Conservation (phyloP, 2,888 invertebrate genomes). For the Petrophora chlorosata region DNA sequence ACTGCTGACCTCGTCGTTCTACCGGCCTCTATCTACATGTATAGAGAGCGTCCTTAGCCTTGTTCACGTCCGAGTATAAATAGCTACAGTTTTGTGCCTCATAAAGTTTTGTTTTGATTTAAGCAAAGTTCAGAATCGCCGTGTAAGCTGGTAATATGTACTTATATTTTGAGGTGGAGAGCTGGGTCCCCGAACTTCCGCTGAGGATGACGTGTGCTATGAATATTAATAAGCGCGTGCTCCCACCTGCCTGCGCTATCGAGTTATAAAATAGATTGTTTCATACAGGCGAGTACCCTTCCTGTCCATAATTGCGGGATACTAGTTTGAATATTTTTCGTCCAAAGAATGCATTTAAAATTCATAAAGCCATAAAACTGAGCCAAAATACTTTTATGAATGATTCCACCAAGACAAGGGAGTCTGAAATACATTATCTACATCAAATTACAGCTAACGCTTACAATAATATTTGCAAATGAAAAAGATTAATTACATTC, state of each 20-base stretch:
- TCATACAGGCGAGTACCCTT: conserved; percentile 40
- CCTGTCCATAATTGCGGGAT: conserved; percentile 48
- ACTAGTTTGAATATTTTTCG: conserved; percentile 46
- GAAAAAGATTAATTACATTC: too few species aligned
- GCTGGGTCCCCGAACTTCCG: conserved; percentile 51
- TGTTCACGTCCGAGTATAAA: conserved; percentile 21
- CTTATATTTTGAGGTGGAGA: conserved; percentile 11
- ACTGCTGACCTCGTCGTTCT: conserved; percentile 31
- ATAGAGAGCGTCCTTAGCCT: conserved; percentile 31
- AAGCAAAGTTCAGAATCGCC: conserved; percentile 16
- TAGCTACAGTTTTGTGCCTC: conserved; percentile 11
- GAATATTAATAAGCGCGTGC: conserved; percentile 75
- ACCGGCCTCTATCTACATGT: conserved; percentile 25
- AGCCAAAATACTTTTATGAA: too few species aligned
- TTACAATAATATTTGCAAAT: too few species aligned
- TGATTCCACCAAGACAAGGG: too few species aligned
- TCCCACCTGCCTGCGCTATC: conserved; percentile 62
- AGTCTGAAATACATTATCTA: too few species aligned
- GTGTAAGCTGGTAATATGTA: conserved; percentile 35
- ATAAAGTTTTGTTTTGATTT: conserved; percentile 11
- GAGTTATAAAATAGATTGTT: conserved; percentile 61
- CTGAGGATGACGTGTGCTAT: conserved; percentile 62
- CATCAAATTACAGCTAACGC: too few species aligned
- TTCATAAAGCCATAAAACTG: conserved; percentile 41
- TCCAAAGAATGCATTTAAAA: conserved; percentile 37